Evolutionary conservation across 2,888 invertebrate species (phyloP).

Genomic region (Oscheius myriophilus): DNA sequence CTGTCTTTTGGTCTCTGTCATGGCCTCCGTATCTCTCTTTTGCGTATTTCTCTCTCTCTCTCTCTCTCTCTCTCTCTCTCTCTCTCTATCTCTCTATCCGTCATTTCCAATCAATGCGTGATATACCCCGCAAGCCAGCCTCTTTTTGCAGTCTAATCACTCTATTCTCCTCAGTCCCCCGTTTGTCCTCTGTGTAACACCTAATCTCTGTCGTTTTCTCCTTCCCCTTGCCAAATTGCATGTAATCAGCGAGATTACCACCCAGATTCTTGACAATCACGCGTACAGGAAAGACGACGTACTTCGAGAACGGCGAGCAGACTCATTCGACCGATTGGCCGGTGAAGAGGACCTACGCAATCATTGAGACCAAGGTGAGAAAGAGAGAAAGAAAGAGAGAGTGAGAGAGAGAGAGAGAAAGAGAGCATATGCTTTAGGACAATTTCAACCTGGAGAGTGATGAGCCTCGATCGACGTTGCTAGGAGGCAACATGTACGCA

Average conservation of each 20-base stretch:
- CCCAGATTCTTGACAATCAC: neutral
- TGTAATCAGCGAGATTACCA: too few relatives aligned
- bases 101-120: too few relatives aligned
- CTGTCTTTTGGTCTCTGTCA: neutral
- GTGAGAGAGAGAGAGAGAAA: too few relatives aligned
- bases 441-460: constrained; percentile 31
- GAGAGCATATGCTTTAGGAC: neutral
- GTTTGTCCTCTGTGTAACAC: too few relatives aligned
- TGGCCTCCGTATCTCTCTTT: neutral
- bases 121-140: too few relatives aligned
- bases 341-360: constrained; percentile 4
- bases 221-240: too few relatives aligned
- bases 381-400: too few relatives aligned
- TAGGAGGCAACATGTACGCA: constrained; percentile 41
- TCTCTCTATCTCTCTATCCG: too few relatives aligned
- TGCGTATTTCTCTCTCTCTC: neutral
- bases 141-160: too few relatives aligned
- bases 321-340: constrained; percentile 34
- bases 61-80: neutral
- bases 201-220: too few relatives aligned
- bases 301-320: constrained; percentile 36
- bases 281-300: constrained; percentile 30
- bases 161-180: too few relatives aligned
- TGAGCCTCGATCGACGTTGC: constrained; percentile 34
- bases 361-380: too few relatives aligned